Evolutionary conservation across 2,113 vertebrate genomes (phyloP), one percentile per base, ranked within the genome.

Genomic region (Cnemophilus loriae): DNA sequence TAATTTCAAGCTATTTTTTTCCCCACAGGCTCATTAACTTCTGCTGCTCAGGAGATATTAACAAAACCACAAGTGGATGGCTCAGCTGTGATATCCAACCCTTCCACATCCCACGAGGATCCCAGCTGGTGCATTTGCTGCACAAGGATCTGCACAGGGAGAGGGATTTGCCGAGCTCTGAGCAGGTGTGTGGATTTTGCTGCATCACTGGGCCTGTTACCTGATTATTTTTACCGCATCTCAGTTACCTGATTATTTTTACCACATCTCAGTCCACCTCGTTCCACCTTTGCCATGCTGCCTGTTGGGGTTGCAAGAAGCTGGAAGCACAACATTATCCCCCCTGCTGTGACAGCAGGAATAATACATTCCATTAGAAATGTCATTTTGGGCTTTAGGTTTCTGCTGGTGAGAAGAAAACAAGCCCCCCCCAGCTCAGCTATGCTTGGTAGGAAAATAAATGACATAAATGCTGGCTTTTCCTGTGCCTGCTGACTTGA

Each of bases 1-100:
- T 32, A 7, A 21, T 56, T 88, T n/a, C 28, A 71, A 87, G 44
- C 39, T 84, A 1, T 32, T 60, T 82, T 47, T 15, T 63, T 64
- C 50, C 84, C 84, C 89, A 71, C 75, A 77, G 86, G 46, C 55
- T 96, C 86, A 73, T 95, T 96, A 91, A 95, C 42, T 94, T 93
- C 79, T 89, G 76, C 84, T 83, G 69, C 74, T 68, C 50, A 26
- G 84, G 90, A 90, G 79, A 89, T 30, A 46, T 47, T 85, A 30
- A 9, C 41, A 63, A 41, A 76, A 35, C 71, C 56, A 30, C 77
- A 44, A n/a, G 30, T 9, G 53, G 53, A 53, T 0, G 9, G 46
- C 49, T 44, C 50, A 27, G 56, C 68, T 82, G 30, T 0, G 14
- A 4, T 35, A 39, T 32, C 55, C 61, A 83, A 16, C n/a, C 39